Conservation (phyloP, 2,113 vertebrate genomes). For the Ameiurus melas region DNA sequence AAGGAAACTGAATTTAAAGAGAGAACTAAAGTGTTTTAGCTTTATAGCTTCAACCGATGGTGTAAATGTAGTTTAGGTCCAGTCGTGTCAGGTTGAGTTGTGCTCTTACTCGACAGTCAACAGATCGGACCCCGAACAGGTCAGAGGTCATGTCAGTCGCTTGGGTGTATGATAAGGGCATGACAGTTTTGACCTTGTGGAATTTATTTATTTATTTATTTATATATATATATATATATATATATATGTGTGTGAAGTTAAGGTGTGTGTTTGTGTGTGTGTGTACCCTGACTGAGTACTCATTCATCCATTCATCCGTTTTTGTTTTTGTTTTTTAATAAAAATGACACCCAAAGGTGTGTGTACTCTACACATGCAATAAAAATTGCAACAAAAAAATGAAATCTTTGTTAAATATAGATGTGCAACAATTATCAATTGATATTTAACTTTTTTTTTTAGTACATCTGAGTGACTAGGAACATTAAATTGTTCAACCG, state of each 20-base stretch:
- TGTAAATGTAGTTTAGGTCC: background rate
- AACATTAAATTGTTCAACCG: too few relatives aligned
- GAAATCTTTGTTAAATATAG: too few relatives aligned
- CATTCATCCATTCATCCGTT: background rate
- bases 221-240: too few relatives aligned
- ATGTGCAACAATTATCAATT: too few relatives aligned
- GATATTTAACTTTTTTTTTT: too few relatives aligned
- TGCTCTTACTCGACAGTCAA: background rate
- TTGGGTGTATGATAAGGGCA: background rate
- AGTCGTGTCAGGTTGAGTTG: background rate
- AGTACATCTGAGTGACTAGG: too few relatives aligned
- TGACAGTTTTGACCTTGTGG: background rate
- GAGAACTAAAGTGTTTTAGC: background rate
- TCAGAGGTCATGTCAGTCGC: slow-evolving; percentile 3
- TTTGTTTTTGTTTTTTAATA: background rate
- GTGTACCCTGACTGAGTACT: background rate
- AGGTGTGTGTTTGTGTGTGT: background rate
- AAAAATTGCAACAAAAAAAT: too few relatives aligned
- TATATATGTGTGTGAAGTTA: too few relatives aligned
- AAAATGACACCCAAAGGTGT: background rate
- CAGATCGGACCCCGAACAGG: background rate
- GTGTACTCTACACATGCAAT: background rate
- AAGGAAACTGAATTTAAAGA: background rate
- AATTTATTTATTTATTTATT: too few relatives aligned
- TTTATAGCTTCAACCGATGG: background rate